Evolutionary conservation across 1,140 invertebrate genomes (phyloP), one percentile per base, ranked within the genome.

Genomic region (Globodera rostochiensis): DNA sequence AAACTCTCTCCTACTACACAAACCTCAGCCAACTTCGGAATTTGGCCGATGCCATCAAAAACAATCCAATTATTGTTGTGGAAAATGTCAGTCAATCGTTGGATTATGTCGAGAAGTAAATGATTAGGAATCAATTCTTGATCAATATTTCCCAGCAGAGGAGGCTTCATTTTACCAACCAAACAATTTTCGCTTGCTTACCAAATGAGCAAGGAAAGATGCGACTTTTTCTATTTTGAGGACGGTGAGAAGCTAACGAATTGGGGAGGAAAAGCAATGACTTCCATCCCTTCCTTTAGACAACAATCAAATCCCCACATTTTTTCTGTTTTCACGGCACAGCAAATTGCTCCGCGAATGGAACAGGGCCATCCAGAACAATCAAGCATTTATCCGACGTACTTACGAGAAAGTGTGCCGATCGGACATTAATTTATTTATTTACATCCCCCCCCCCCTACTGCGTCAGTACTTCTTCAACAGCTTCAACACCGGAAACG

Each of bases 121-220:
- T 66, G n/a, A 50, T 69, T 4, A 13, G 7, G 49, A 78, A 13
- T 46, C 21, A 78, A 70, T 47, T 15, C 7, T n/a, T 67, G 69
- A 49, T 50, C 57, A 19, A 19, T 64, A 6, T 6, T 19, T 15
- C 57, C 46, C 82, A n/a, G 9, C 69, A 78, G 75, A 64, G 84
- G 84, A 13, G 83, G 84, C 4, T 85, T 57, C 66, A 85, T 85
- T 77, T 76, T 86, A 19, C 85, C 84, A 45, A 84, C 73, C 11
- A 82, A 86, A 77, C 85, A 85, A 69, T 73, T 87, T 50, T 81
- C 74, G 67, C 66, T 79, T 19, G 84, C 84, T 11, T 64, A 81
- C 53, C 71, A 73, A 46, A 13, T 84, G 73, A 74, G 66, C 70
- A 75, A 78, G 36, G 85, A 86, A 71, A 25, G 84, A 49, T 85